Evolutionary conservation across 2,113 vertebrate species (phyloP).

Genomic region (Neodontobutis hainanensis): DNA sequence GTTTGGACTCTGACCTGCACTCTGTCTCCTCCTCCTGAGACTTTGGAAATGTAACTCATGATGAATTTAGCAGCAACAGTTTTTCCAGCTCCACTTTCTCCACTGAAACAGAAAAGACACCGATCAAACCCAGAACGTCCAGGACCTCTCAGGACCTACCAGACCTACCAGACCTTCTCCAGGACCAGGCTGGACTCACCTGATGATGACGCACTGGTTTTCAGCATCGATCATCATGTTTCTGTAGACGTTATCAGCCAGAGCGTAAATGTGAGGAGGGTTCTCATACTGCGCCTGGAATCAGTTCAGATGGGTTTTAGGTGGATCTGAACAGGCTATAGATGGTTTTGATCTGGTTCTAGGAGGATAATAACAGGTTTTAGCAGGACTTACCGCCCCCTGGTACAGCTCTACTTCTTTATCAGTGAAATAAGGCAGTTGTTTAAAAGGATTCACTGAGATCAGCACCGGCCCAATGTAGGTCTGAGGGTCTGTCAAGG

Average conservation of each 20-base stretch:
- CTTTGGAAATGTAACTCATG: constrained; percentile 86
- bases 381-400: constrained; percentile 77
- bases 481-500: constrained; percentile 76
- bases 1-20: constrained; percentile 76
- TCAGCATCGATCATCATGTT: constrained; percentile 87
- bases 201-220: constrained; percentile 88
- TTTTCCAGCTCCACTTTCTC: constrained; percentile 85
- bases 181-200: constrained; percentile 55
- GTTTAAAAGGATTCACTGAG: constrained; percentile 86
- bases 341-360: too few relatives aligned
- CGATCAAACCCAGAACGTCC: neutral
- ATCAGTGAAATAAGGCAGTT: constrained; percentile 83
- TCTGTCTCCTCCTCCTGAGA: constrained; percentile 82
- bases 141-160: too few relatives aligned
- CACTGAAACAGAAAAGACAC: constrained; percentile 57
- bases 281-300: constrained; percentile 85
- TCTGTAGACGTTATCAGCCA: constrained; percentile 84
- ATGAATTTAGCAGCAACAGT: constrained; percentile 86
- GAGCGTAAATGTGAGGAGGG: constrained; percentile 84
- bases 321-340: too few relatives aligned
- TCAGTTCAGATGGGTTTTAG: too few relatives aligned
- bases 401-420: constrained; percentile 85
- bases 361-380: too few relatives aligned
- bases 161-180: too few relatives aligned
- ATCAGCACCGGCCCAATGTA: constrained; percentile 86